Evolutionary conservation across 2,113 vertebrate species (phyloP).

Genomic region (Salvator merianae): DNA sequence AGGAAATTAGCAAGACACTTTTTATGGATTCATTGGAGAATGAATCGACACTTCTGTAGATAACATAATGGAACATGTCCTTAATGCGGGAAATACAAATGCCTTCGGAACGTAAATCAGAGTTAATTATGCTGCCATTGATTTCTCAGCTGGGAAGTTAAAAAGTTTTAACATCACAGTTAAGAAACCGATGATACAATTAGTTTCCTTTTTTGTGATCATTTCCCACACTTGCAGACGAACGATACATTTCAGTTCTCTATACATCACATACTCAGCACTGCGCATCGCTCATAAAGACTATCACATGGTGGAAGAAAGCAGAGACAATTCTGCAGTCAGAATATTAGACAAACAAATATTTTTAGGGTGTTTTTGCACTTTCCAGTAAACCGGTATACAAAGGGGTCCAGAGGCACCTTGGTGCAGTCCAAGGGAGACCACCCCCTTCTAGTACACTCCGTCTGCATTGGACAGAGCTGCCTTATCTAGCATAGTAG

Average conservation of each 20-base stretch:
- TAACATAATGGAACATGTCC: constrained; percentile 36
- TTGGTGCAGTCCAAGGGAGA: too few relatives aligned
- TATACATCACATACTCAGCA: background rate
- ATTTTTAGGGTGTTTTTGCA: too few relatives aligned
- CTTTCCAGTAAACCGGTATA: too few relatives aligned
- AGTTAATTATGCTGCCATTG: constrained; percentile 32
- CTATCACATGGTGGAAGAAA: background rate
- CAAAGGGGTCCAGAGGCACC: too few relatives aligned
- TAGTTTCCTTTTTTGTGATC: constrained; percentile 22
- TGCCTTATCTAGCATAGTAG: too few relatives aligned
- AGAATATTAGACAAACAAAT: background rate
- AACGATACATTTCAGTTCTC: constrained; percentile 4
- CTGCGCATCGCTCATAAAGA: background rate
- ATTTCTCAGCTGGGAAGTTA: constrained; percentile 30
- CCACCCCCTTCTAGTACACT: too few relatives aligned
- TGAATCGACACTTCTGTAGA: constrained; percentile 34
- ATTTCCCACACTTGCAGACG: background rate
- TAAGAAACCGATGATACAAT: constrained; percentile 11
- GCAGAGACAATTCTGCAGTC: background rate
- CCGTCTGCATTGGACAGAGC: too few relatives aligned
- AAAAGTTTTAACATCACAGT: constrained; percentile 23
- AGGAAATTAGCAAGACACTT: constrained; percentile 21
- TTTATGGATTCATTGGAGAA: constrained; percentile 7
- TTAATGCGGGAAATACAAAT: constrained; percentile 23
- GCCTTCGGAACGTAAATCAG: constrained; percentile 28